Percentiles rank a stretch among this genome's conserved stretches.
Conservation (phyloP, 2,797 vertebrate genomes). For the Numenius phaeopus region DNA sequence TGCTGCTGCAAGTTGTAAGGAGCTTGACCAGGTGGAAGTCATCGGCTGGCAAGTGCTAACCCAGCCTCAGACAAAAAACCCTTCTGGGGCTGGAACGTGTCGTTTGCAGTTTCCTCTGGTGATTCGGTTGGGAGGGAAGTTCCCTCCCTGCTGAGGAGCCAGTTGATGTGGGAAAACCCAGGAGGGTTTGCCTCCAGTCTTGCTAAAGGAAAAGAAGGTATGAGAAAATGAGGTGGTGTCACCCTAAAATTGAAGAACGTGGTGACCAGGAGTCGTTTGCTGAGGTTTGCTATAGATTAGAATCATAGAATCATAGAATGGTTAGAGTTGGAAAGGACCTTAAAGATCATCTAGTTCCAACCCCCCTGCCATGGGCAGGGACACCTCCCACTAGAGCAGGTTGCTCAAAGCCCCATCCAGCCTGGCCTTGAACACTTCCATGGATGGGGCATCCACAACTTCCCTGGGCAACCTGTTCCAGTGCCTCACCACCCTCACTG, state of each 20-base stretch:
- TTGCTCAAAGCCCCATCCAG: too few relatives aligned
- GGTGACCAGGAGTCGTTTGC: not conserved
- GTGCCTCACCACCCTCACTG: too few relatives aligned
- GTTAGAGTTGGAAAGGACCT: too few relatives aligned
- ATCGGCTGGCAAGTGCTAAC: not conserved
- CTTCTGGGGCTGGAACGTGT: not conserved
- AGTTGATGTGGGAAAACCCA: not conserved
- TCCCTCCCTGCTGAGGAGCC: not conserved
- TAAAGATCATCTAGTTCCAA: too few relatives aligned
- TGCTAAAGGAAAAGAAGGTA: not conserved
- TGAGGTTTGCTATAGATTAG: fast-evolving
- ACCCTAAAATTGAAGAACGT: fast-evolving
- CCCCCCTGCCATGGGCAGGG: too few relatives aligned
- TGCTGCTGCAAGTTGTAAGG: not conserved
- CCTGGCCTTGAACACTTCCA: too few relatives aligned
- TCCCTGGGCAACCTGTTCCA: too few relatives aligned
- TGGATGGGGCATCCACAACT: too few relatives aligned
- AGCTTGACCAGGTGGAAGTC: not conserved
- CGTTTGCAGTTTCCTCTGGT: not conserved
- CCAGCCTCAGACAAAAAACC: not conserved
- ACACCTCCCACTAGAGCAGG: too few relatives aligned
- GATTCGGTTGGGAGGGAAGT: not conserved
- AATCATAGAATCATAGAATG: too few relatives aligned
- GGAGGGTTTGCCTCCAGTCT: not conserved
- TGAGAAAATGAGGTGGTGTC: not conserved